Evolutionary conservation across 2,113 vertebrate genomes (phyloP), one percentile per base, ranked within the genome.

Genomic region (Cephalopterus ornatus): DNA sequence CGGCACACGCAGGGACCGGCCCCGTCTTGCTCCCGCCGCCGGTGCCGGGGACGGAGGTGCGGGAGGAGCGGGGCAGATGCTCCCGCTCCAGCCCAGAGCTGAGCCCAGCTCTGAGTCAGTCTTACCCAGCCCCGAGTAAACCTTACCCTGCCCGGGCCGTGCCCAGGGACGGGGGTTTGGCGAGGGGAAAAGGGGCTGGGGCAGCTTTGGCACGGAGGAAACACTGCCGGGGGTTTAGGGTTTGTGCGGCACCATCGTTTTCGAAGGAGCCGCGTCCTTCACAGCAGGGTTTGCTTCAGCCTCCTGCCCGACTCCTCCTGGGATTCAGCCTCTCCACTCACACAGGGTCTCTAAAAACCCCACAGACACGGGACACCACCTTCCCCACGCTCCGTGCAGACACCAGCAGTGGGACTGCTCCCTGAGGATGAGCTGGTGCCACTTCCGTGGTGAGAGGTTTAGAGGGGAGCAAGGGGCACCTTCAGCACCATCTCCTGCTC

Each of bases 1-100:
- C 62, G 37, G 32, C 18, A 14, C 92, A 72, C 20, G 96, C 89
- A 95, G 85, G 70, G 93, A 95, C 95, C 81, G 62, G 96, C 76
- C 86, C 11, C 10, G 85, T 94, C 93, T 83, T 83, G 97, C 94
- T 89, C 19, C 80, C 42, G 80, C 94, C 77, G 71, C 72, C 35
- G 12, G 75, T 50, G 84, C 7, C 20, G 62, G 9, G 58, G 35
- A 5, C 6, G 59, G 37, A 28, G 84, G 53, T 88, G 74, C 80
- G n/a, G 88, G 89, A 85, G 83, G 68, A 88, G 70, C 33, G n/a
- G 84, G 83, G 78, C 30, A 30, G 82, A 87, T 58, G 83, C 61
- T 63, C 14, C 76, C 2, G 33, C 82, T 93, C 74, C 58, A 63
- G 76, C 42, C 49, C 58, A 52, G 52, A 83, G 70, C 58, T 39